phyloP scores from a whole-genome alignment of 2,113 vertebrate genomes.

The Panthera tigris region DNA sequence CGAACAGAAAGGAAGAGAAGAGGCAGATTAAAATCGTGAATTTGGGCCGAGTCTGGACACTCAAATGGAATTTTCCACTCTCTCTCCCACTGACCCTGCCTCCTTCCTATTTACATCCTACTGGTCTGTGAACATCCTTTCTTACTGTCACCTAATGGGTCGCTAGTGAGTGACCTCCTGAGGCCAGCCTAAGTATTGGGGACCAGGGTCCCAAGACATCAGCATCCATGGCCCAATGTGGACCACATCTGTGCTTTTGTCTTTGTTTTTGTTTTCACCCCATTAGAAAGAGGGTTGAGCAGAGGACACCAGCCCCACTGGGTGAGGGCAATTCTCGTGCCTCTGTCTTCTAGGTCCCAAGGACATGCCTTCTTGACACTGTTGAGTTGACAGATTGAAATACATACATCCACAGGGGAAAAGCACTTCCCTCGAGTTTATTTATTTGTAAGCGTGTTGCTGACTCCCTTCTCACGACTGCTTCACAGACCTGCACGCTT shows the following conservation, averaged over 20 bases:
- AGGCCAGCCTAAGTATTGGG: neutral
- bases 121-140: neutral
- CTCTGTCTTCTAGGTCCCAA: neutral
- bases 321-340: neutral
- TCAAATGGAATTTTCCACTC: neutral
- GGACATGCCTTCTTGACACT: neutral
- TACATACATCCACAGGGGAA: neutral
- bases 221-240: neutral
- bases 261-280: no score
- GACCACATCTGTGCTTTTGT: no score
- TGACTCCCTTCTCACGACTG: slow-evolving; percentile 54
- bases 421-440: neutral
- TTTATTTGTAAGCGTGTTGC: slow-evolving; percentile 59
- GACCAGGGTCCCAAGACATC: neutral
- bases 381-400: neutral
- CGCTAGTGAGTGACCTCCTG: neutral
- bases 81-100: neutral
- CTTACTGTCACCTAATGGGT: neutral
- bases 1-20: neutral
- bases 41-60: no score
- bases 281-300: neutral
- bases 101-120: neutral
- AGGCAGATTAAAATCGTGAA: neutral
- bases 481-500: slow-evolving; percentile 64
- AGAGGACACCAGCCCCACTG: neutral